Conservation (phyloP, 2,113 vertebrate genomes). For the Gnathonemus echidnorhynchus region DNA sequence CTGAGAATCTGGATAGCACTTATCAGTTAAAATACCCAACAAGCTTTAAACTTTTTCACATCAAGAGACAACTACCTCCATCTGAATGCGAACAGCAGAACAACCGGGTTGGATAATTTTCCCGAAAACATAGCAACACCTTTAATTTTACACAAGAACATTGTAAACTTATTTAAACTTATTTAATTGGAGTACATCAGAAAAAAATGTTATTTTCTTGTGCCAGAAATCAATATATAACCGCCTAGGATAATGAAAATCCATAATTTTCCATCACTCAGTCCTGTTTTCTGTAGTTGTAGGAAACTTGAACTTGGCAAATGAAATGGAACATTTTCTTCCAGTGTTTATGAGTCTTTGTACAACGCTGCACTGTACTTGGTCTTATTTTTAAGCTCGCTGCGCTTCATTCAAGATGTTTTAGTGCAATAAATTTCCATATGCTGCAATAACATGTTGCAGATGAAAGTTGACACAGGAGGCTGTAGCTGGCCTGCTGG, state of each 20-base stretch:
- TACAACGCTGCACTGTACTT: neutral
- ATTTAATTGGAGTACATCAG: neutral
- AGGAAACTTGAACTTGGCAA: neutral
- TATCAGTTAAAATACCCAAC: neutral
- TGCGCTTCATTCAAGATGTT: neutral
- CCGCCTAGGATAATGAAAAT: neutral
- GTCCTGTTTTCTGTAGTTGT: neutral
- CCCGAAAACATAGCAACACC: neutral
- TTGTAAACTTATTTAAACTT: neutral
- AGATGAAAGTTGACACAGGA: neutral
- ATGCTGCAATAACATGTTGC: neutral
- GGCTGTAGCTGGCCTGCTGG: neutral
- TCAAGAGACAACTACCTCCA: neutral
- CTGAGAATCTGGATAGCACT: neutral
- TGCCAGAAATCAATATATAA: neutral
- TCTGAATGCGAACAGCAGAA: neutral
- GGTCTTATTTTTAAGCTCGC: neutral
- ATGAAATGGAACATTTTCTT: neutral
- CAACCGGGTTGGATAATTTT: neutral
- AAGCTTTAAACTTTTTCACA: neutral
- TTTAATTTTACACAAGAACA: neutral
- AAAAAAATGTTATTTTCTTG: neutral
- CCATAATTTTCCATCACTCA: constrained; percentile 4
- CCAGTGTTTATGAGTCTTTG: neutral
- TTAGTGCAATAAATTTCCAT: neutral